Conservation (phyloP, 1,140 invertebrate species). For the Eriosoma lanigerum region DNA sequence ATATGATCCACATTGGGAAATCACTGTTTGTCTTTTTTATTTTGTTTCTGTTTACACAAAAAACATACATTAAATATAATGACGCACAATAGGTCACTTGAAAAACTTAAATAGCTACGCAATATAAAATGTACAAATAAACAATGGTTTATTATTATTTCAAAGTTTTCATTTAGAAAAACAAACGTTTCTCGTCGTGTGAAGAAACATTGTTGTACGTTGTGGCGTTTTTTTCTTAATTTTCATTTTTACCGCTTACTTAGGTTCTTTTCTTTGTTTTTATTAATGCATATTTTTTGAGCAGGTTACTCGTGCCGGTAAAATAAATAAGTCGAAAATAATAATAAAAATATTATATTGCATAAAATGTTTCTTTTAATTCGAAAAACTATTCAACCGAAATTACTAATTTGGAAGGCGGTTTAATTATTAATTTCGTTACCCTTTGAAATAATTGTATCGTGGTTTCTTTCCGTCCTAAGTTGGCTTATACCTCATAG, state of each 20-base stretch:
- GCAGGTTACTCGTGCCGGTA: too few species aligned
- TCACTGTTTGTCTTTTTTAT: constrained; percentile 15
- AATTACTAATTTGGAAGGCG: too few species aligned
- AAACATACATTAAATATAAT: constrained; percentile 38
- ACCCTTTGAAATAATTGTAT: too few species aligned
- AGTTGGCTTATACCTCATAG: too few species aligned
- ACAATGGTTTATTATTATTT: constrained; percentile 24
- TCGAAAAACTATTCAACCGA: too few species aligned
- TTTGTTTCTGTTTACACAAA: constrained; percentile 20
- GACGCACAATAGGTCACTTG: constrained; percentile 31
- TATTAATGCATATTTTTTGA: not conserved
- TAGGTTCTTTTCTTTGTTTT: not conserved
- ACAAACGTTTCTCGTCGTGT: not conserved
- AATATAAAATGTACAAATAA: constrained; percentile 19
- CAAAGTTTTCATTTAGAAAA: constrained; percentile 28
- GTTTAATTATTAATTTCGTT: too few species aligned
- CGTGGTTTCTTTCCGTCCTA: too few species aligned
- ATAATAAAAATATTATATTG: too few species aligned
- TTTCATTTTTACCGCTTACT: too few species aligned
- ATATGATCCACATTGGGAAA: constrained; percentile 9
- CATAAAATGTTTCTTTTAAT: too few species aligned
- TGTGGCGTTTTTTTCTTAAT: not conserved
- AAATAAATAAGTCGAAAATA: too few species aligned
- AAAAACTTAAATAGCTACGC: constrained; percentile 23
- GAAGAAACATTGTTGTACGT: not conserved